Base-by-base conservation (phyloP, 2,113 vertebrate species). In the Syngnathoides biaculeatus region DNA sequence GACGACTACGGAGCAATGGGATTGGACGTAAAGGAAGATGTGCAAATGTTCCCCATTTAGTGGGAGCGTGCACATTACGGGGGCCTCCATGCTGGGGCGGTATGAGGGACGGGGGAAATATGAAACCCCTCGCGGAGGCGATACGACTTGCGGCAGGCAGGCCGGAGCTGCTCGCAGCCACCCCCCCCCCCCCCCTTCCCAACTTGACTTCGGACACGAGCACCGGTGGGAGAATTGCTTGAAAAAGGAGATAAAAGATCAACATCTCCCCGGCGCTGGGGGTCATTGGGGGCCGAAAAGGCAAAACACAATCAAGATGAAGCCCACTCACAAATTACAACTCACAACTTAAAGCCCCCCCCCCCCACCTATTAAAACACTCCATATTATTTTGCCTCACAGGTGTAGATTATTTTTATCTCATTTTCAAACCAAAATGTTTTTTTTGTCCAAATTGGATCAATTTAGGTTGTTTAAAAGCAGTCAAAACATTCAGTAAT, bases 1-100 rank as follows among this genome's bases (percentile, higher is more conserved):
- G 92, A 87, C 92, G 92, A 94, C 92, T 90, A 30, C 89, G 90
- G 92, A 94, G 93, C 88, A 90, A 94, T 90, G 93, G 89, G 92
- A 90, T 92, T 91, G 89, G 77, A 91, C 86, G 92, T 87, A 86
- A 90, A 88, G 90, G 89, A 86, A 92, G 92, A 94, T 92, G 91
- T 94, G 92, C 94, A 96, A 91, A 92, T 93, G 87, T 81, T 79
- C 77, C 12, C 87, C 88, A 90, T 91, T 91, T 90, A 89, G 89
- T 82, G 86, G 79, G 79, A 90, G 88, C 77, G 73, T 94, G 92
- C 90, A 78, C 92, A 93, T 93, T 92, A 94, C 89, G 89, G 92
- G 92, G 89, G 93, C 85, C 84, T 90, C 82, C 91, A 92, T 93
- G 89, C 92, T 93, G 92, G 87, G 94, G 89, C 85, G 86, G 60